Conservation (phyloP, 1,140 invertebrate species). For the Lucilia cuprina region DNA sequence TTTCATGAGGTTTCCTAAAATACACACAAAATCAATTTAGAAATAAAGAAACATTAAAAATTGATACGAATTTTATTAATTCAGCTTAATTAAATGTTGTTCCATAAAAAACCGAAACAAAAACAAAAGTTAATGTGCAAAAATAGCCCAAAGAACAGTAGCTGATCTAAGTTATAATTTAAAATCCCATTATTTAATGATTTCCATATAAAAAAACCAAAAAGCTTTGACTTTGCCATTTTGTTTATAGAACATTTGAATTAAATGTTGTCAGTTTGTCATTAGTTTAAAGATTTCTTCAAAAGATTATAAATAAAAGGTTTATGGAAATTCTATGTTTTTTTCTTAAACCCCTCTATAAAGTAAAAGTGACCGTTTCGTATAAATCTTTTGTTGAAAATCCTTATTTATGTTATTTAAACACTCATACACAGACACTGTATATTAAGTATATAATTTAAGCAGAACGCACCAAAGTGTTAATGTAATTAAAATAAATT, state of each 20-base stretch:
- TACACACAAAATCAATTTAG: conserved; percentile 28
- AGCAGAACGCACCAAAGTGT: conserved; percentile 1
- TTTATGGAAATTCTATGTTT: conserved; percentile 19
- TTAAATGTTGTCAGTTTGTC: conserved; percentile 18
- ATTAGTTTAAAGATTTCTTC: conserved; percentile 25
- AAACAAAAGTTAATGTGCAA: neutral
- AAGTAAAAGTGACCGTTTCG: neutral
- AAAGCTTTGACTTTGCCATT: no score
- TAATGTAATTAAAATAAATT: conserved; percentile 34
- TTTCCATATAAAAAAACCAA: neutral
- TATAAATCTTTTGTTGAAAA: conserved; percentile 14
- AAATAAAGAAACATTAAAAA: conserved; percentile 8
- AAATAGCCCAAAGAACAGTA: neutral
- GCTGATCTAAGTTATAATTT: conserved; percentile 20
- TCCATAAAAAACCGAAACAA: neutral
- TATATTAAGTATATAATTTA: neutral
- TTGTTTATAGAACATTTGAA: neutral
- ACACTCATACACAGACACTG: neutral
- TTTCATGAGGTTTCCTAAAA: neutral
- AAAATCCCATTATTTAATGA: neutral
- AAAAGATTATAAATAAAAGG: conserved; percentile 16
- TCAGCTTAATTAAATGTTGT: neutral
- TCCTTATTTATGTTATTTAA: neutral
- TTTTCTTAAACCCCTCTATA: neutral
- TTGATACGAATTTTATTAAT: conserved; percentile 14